These are phyloP conservation scores for Antheraea mylitta DNA, from an alignment of 1,140 invertebrate genomes.

Conservation along the genomic window DNA sequence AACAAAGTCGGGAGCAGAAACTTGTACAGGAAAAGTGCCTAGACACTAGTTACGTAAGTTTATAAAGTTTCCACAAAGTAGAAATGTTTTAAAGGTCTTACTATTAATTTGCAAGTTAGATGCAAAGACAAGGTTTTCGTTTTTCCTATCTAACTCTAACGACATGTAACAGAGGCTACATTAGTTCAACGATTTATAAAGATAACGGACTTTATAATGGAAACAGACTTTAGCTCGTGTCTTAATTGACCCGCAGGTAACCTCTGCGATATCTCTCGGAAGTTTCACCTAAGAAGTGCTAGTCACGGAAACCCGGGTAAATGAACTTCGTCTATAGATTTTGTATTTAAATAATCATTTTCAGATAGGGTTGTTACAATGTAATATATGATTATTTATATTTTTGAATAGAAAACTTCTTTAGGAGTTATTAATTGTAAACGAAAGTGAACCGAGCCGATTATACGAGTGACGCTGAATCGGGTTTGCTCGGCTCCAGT, in stretches of 20 bases:
- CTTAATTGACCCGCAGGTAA: slow-evolving; percentile 1
- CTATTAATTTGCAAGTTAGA: background rate
- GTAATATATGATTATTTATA: too few relatives aligned
- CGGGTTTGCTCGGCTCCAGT: too few relatives aligned
- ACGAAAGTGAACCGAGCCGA: too few relatives aligned
- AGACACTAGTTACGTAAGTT: background rate
- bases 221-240: background rate
- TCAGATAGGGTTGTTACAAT: background rate
- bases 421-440: too few relatives aligned
- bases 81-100: background rate
- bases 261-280: background rate
- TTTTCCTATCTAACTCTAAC: background rate
- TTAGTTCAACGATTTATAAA: background rate
- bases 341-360: background rate
- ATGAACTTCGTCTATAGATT: background rate
- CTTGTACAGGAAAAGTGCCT: background rate
- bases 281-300: slow-evolving; percentile 2
- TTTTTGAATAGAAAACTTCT: too few relatives aligned
- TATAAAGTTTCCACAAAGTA: background rate
- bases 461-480: too few relatives aligned
- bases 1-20: background rate
- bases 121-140: background rate
- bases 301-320: background rate
- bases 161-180: background rate
- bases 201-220: background rate